These are phyloP conservation scores for Microplitis demolitor DNA, from an alignment of 1,140 invertebrate species.

Conservation along the genomic window DNA sequence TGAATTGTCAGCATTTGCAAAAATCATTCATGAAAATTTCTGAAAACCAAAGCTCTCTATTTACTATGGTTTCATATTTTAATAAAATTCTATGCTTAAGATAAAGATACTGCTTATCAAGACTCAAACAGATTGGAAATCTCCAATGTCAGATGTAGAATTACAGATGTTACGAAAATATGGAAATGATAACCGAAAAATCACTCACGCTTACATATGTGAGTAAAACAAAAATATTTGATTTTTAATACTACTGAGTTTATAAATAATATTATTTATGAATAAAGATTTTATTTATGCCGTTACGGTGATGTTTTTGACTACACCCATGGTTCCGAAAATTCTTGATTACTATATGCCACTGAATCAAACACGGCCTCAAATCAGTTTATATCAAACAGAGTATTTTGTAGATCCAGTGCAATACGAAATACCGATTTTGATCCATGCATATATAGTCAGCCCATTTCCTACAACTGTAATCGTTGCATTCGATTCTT, in stretches of 20 bases:
- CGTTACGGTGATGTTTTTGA: constrained; percentile 4
- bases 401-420: constrained; percentile 29
- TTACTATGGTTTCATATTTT: too few species aligned
- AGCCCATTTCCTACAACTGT: constrained; percentile 16
- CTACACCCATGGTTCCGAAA: constrained; percentile 20
- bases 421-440: constrained; percentile 21
- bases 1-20: not conserved
- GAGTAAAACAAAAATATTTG: not conserved
- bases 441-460: constrained; percentile 23
- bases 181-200: not conserved
- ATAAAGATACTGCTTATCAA: not conserved
- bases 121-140: constrained; percentile 15
- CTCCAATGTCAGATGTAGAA: not conserved
- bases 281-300: constrained; percentile 18
- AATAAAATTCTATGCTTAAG: not conserved
- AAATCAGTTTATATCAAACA: constrained; percentile 15
- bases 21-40: not conserved
- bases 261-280: constrained; percentile 26
- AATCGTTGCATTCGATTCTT: constrained; percentile 19
- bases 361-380: constrained; percentile 24
- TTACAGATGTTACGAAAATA: constrained; percentile 4
- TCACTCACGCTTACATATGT: constrained; percentile 18
- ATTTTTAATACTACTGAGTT: constrained; percentile 13
- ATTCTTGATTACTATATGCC: constrained; percentile 27
- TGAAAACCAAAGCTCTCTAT: not conserved